A percentile compares a stretch with the other conserved stretches of the same genome.
phyloP scores from a whole-genome alignment of 2,888 invertebrate genomes.

The Amphipoea oculea region DNA sequence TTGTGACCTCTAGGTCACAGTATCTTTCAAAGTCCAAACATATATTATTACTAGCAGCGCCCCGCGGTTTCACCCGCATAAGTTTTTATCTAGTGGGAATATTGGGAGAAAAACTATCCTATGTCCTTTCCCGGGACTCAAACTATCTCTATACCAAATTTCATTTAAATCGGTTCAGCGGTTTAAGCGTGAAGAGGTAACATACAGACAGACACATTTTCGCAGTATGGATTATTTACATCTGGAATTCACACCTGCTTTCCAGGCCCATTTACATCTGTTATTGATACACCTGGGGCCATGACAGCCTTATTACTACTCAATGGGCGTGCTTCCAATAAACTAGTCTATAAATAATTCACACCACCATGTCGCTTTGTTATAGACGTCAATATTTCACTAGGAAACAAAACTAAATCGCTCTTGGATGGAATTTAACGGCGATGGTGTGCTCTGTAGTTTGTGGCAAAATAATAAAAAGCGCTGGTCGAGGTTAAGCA shows the following conservation, averaged over 20 bases:
- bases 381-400: constrained; percentile 6
- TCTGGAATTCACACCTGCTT: neutral
- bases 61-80: too few species aligned
- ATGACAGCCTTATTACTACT: constrained; percentile 8
- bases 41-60: too few species aligned
- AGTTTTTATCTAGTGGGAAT: too few species aligned
- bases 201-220: too few species aligned
- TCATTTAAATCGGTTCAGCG: too few species aligned
- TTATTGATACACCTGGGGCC: constrained; percentile 24
- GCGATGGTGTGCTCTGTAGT: neutral
- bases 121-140: too few species aligned
- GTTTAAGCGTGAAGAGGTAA: too few species aligned
- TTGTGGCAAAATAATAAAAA: neutral
- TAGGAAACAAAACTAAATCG: neutral
- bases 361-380: neutral
- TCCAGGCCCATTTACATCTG: constrained; percentile 20
- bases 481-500: neutral
- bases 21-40: too few species aligned
- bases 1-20: too few species aligned
- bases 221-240: neutral
- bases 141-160: too few species aligned
- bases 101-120: too few species aligned
- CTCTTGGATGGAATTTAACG: neutral
- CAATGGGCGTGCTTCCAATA: constrained; percentile 17
- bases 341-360: constrained; percentile 30